Percentiles rank a stretch among this genome's conserved stretches.
These are phyloP conservation scores for Pseudopodoces humilis DNA, from an alignment of 2,113 vertebrate species.

Conservation along the genomic window DNA sequence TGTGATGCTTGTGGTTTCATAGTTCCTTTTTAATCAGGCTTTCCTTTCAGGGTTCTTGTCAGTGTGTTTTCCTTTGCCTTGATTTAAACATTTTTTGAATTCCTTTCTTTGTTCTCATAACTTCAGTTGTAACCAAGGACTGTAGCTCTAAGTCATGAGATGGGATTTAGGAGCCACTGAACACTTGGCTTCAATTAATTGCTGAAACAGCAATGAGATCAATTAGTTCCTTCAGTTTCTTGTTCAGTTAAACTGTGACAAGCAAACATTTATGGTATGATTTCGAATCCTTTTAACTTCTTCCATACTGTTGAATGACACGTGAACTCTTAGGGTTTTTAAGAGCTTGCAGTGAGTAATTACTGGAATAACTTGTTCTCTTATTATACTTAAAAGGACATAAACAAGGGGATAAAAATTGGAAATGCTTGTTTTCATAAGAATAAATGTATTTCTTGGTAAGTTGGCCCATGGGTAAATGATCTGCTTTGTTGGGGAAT, in stretches of 20 bases:
- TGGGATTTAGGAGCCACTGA: not conserved
- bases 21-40: not conserved
- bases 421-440: not conserved
- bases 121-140: not conserved
- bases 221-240: conserved; percentile 8
- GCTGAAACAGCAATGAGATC: not conserved
- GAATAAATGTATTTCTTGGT: not conserved
- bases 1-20: not conserved
- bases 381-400: not conserved
- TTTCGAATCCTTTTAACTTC: not conserved
- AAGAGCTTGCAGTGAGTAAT: not conserved
- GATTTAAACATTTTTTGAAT: not conserved
- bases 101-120: not conserved
- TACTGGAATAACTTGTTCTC: not conserved
- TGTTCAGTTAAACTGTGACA: not conserved
- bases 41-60: not conserved
- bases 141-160: not conserved
- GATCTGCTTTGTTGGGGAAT: not conserved
- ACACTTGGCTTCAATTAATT: not conserved
- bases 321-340: not conserved
- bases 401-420: not conserved
- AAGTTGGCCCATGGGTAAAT: not conserved
- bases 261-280: not conserved
- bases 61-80: not conserved
- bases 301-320: not conserved